These are phyloP conservation scores for Malthinus flaveolus DNA, from an alignment of 2,888 invertebrate species.

Conservation along the genomic window DNA sequence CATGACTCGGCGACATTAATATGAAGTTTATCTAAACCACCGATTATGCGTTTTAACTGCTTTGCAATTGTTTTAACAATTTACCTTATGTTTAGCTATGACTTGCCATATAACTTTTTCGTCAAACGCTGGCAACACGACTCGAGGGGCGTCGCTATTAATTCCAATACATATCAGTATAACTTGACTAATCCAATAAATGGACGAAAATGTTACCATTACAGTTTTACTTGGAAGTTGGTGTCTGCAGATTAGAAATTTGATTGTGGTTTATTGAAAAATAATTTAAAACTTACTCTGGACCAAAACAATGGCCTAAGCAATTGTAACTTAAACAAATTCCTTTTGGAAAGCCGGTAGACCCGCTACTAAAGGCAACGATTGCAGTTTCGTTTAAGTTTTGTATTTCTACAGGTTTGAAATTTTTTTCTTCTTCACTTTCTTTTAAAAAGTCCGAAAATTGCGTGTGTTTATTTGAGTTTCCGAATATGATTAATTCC, in stretches of 20 bases:
- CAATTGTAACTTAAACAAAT: constrained; percentile 33
- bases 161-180: constrained; percentile 31
- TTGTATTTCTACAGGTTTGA: constrained; percentile 24
- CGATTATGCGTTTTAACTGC: background rate
- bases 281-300: background rate
- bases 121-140: constrained; percentile 35
- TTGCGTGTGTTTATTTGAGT: constrained; percentile 30
- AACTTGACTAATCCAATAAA: constrained; percentile 44
- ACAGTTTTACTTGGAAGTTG: background rate
- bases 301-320: constrained; percentile 3
- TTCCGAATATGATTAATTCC: constrained; percentile 43
- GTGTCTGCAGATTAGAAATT: no score
- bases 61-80: background rate
- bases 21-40: background rate
- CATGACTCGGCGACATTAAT: background rate
- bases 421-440: constrained; percentile 26
- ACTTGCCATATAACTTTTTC: constrained; percentile 6
- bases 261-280: no score
- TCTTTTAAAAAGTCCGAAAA: constrained; percentile 38
- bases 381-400: constrained; percentile 30
- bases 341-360: constrained; percentile 39
- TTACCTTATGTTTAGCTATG: constrained; percentile 14
- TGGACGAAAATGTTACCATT: constrained; percentile 32
- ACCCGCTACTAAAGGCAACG: constrained; percentile 40
- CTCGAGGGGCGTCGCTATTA: constrained; percentile 32